These are phyloP conservation scores for Ichneumoninae sp. DNA, from an alignment of 2,888 invertebrate genomes.

Conservation along the genomic window DNA sequence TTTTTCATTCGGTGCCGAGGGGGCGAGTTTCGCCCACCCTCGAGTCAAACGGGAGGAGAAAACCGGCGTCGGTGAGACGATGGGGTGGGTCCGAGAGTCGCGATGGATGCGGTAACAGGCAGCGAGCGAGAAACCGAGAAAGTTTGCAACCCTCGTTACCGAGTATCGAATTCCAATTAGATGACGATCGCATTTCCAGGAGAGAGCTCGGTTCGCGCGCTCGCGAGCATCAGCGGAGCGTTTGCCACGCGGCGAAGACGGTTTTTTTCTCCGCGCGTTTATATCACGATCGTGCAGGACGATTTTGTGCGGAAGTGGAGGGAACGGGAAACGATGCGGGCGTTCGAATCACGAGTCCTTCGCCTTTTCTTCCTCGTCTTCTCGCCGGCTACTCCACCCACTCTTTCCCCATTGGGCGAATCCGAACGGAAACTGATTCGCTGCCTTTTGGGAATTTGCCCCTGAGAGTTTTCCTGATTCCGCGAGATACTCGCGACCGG, in stretches of 20 bases:
- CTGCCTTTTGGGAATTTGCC: slow-evolving; percentile 77
- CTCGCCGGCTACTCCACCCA: slow-evolving; percentile 37
- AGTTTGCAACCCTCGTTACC: slow-evolving; percentile 82
- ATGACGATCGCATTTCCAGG: slow-evolving; percentile 82
- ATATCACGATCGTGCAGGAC: slow-evolving; percentile 67
- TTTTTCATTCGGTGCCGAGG: slow-evolving; percentile 78
- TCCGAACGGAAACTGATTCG: slow-evolving; percentile 80
- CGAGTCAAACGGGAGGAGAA: slow-evolving; percentile 63
- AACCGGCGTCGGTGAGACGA: slow-evolving; percentile 57
- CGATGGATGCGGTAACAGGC: slow-evolving; percentile 50
- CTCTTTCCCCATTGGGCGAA: slow-evolving; percentile 76
- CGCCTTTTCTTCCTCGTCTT: slow-evolving; percentile 30
- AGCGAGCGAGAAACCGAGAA: slow-evolving; percentile 74
- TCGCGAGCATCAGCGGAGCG: slow-evolving; percentile 39
- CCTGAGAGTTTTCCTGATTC: slow-evolving; percentile 73
- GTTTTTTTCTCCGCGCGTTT: slow-evolving; percentile 70
- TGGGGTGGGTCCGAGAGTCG: slow-evolving; percentile 65
- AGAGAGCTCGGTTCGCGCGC: slow-evolving; percentile 50
- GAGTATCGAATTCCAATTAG: slow-evolving; percentile 83
- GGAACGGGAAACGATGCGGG: slow-evolving; percentile 44
- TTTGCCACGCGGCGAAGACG: slow-evolving; percentile 66
- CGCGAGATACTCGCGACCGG: slow-evolving; percentile 56
- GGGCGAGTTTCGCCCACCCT: slow-evolving; percentile 32
- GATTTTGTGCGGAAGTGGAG: slow-evolving; percentile 28
- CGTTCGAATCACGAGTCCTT: slow-evolving; percentile 51